Evolutionary conservation across 2,113 vertebrate genomes (phyloP).

Genomic region (Oreocharis arfaki): DNA sequence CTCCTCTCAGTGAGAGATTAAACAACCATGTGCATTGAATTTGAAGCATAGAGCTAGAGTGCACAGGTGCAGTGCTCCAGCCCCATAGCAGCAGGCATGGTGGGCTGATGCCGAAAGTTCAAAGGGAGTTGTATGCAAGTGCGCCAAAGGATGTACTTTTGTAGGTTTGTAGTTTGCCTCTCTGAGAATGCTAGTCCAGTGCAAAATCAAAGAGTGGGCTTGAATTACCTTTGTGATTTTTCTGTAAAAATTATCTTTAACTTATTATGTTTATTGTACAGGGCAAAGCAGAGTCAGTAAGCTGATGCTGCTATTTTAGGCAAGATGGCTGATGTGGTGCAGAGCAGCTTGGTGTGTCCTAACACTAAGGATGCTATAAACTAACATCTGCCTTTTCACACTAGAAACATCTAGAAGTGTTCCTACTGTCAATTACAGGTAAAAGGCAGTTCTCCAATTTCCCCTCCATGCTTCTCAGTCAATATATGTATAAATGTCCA

Average conservation of each 20-base stretch:
- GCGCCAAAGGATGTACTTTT: background rate
- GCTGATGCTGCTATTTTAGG: background rate
- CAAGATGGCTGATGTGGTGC: background rate
- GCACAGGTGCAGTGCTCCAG: background rate
- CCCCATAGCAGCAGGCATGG: background rate
- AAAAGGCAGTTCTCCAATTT: background rate
- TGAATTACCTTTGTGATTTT: background rate
- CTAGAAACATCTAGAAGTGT: background rate
- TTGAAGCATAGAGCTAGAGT: background rate
- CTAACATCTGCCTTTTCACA: background rate
- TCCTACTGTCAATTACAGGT: background rate
- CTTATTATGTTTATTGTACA: background rate
- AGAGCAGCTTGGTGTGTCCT: background rate
- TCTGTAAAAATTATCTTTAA: background rate
- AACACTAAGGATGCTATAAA: background rate
- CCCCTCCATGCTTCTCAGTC: background rate
- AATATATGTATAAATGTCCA: background rate
- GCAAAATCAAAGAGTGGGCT: background rate
- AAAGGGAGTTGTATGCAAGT: background rate
- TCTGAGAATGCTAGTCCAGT: background rate
- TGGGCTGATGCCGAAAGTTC: background rate
- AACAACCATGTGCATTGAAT: background rate
- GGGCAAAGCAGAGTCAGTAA: background rate
- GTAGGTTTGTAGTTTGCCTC: background rate
- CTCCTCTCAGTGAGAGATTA: background rate